A percentile compares a stretch with the other conserved stretches of the same genome.
Evolutionary conservation across 2,888 invertebrate species (phyloP).

Genomic region (Coenonympha glycerion): DNA sequence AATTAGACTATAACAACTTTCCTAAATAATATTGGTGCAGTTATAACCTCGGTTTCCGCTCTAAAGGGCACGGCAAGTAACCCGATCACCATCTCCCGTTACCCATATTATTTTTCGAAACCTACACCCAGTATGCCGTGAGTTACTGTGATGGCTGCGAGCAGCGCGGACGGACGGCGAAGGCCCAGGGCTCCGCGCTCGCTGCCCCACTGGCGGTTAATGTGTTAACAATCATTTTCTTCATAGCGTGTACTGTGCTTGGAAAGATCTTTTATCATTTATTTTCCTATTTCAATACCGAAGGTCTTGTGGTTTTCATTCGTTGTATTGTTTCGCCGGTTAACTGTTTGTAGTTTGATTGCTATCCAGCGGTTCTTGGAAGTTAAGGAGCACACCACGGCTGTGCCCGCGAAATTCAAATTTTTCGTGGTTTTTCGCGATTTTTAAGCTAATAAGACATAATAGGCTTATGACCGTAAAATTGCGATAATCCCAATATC

Average conservation of each 20-base stretch:
- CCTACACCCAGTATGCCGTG: slow-evolving; percentile 44
- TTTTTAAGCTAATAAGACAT: no score
- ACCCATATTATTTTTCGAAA: slow-evolving; percentile 60
- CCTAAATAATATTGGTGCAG: slow-evolving; percentile 17
- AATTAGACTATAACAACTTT: slow-evolving; percentile 4
- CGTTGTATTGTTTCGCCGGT: neutral
- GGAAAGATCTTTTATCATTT: slow-evolving; percentile 40
- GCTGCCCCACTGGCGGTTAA: slow-evolving; percentile 72
- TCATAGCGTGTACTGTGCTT: slow-evolving; percentile 16
- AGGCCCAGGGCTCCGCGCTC: slow-evolving; percentile 58
- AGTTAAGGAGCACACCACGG: no score
- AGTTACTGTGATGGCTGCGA: slow-evolving; percentile 58
- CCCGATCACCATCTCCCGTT: slow-evolving; percentile 52
- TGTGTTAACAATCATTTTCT: slow-evolving; percentile 70
- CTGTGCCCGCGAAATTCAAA: no score
- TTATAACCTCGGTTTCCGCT: slow-evolving; percentile 53
- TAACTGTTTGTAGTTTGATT: neutral
- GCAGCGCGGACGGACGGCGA: slow-evolving; percentile 44
- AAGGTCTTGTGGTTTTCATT: slow-evolving; percentile 40
- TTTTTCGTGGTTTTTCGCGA: no score
- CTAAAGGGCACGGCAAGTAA: slow-evolving; percentile 55
- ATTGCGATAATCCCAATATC: no score
- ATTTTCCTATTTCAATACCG: slow-evolving; percentile 42
- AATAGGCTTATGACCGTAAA: no score
- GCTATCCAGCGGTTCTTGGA: neutral